A percentile compares a stretch with the other conserved stretches of the same genome.
Evolutionary conservation across 2,888 invertebrate genomes (phyloP).

Genomic region (Leptopterna dolabrata): DNA sequence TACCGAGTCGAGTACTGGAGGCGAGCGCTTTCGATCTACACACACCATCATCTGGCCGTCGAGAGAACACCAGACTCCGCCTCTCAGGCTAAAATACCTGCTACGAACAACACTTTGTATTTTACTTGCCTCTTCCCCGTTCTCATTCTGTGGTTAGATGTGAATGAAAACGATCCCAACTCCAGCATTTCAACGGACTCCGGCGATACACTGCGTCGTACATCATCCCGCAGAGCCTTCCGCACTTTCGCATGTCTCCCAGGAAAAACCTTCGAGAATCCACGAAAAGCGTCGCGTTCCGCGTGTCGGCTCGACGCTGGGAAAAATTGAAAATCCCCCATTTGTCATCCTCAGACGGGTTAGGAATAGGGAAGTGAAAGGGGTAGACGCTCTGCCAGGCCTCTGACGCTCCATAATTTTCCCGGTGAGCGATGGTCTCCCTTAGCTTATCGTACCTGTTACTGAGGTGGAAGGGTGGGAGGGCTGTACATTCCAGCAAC

Average conservation of each 20-base stretch:
- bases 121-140: too few relatives aligned
- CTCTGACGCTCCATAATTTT: slow-evolving; percentile 27
- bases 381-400: background rate
- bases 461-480: background rate
- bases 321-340: slow-evolving; percentile 35
- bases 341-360: background rate
- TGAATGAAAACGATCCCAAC: too few relatives aligned
- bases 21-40: too few relatives aligned
- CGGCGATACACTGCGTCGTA: background rate
- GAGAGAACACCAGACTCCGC: too few relatives aligned
- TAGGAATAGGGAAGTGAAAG: background rate
- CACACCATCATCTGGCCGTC: too few relatives aligned
- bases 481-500: background rate
- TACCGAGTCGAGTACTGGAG: too few relatives aligned
- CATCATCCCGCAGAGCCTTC: background rate
- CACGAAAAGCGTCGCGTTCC: background rate
- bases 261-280: background rate
- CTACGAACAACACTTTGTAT: too few relatives aligned
- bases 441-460: background rate
- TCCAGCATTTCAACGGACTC: background rate
- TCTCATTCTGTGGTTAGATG: too few relatives aligned
- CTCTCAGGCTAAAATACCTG: too few relatives aligned
- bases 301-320: background rate
- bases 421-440: slow-evolving; percentile 26
- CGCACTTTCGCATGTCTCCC: background rate